These are phyloP conservation scores for Trachelus troglodyta DNA, from an alignment of 2,888 invertebrate species.

Conservation along the genomic window DNA sequence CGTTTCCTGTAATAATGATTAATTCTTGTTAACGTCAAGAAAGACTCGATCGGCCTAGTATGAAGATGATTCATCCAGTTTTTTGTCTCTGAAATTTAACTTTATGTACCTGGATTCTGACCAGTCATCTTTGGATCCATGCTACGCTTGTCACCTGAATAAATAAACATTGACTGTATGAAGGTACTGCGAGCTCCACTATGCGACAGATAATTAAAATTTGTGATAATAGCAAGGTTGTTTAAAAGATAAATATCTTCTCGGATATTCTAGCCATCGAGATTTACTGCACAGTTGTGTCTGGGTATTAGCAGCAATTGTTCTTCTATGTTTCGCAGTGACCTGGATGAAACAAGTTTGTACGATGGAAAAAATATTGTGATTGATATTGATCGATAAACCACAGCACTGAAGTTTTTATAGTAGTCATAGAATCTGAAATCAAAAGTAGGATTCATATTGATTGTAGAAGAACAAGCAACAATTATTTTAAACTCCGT, in stretches of 20 bases:
- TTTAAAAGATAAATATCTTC: not conserved
- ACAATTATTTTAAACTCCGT: not conserved
- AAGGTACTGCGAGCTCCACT: constrained; percentile 16
- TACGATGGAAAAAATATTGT: not conserved
- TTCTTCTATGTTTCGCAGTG: not conserved
- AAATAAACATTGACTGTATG: constrained; percentile 29
- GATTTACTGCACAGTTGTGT: not conserved
- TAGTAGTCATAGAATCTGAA: not conserved
- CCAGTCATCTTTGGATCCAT: constrained; percentile 52
- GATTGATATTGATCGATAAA: not conserved
- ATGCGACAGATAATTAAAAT: not conserved
- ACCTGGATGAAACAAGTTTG: not conserved
- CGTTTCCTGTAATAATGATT: constrained; percentile 37
- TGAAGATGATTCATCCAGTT: not conserved
- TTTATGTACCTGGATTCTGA: constrained; percentile 51
- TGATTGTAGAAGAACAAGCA: not conserved
- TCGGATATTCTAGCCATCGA: not conserved
- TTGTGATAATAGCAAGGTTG: not conserved
- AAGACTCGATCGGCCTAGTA: not conserved
- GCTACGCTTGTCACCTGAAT: constrained; percentile 60
- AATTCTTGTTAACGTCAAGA: not conserved
- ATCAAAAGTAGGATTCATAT: not conserved
- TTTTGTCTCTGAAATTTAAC: not conserved
- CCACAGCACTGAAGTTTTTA: not conserved
- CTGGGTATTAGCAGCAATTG: not conserved